Evolutionary conservation across 2,113 vertebrate species (phyloP), one percentile per base, ranked within the genome.

Genomic region (Odobenus rosmarus): DNA sequence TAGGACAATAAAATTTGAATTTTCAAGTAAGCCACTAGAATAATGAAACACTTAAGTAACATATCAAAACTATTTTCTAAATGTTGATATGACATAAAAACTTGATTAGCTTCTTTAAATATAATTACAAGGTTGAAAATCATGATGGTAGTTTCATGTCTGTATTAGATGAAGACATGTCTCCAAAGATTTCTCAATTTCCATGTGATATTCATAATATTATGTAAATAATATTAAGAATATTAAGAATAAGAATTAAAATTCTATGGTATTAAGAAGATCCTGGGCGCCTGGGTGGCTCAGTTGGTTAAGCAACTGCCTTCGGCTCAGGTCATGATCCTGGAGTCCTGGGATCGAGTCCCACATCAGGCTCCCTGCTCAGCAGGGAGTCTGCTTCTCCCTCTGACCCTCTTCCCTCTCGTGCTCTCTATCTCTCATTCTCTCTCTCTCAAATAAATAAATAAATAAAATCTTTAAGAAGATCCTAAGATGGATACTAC

Each of bases 11-110:
- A n/a, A 21, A 93, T 97, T 93, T 96, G 5, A 53, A 53, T 96
- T 98, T 81, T 51, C 39, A 96, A 83, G 61, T 67, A 85, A 97
- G 83, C 14, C 39, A 97, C 39, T 46, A 93, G 82, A 88, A 89
- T 95, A 97, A 85, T 97, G 51, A 98, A 98, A 93, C 89, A 89
- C 51, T 93, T 98, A 82, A 93, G n/a, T 85, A 94, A 67, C 16
- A 82, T 86, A 95, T 69, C 83, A 92, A 95, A 95, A 62, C 76
- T 97, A 12, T 91, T 96, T 98, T 93, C 84, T 76, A 64, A 96
- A 36, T 21, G 51, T 93, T 59, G 57, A 36, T 95, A 49, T 95
- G 49, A 95, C 59, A 28, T 95, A 94, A 95, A 98, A 98, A 93
- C 91, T 91, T 64, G 24, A 53, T 96, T 85, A 46, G 26, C 4